These are phyloP conservation scores for Planiliza haematocheilus DNA, from an alignment of 2,113 vertebrate species.

Conservation along the genomic window DNA sequence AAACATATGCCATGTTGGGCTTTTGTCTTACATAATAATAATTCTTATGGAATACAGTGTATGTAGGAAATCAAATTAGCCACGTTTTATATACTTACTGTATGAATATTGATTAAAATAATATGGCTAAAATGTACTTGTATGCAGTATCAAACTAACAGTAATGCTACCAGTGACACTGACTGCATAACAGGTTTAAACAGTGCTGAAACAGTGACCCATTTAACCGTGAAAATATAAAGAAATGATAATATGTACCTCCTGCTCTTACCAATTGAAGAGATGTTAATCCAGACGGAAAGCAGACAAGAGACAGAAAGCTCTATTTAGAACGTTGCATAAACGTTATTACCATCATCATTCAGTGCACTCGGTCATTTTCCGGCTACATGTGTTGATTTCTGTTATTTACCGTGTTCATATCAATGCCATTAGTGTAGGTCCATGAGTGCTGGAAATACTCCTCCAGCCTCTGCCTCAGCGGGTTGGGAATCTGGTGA, in stretches of 20 bases:
- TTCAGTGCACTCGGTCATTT: slow-evolving; percentile 3
- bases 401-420: slow-evolving; percentile 94
- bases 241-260: slow-evolving; percentile 88
- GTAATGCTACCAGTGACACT: background rate
- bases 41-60: background rate
- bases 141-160: too few species aligned
- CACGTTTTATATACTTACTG: too few species aligned
- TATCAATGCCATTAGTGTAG: slow-evolving; percentile 99
- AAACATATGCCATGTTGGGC: too few species aligned
- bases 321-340: slow-evolving; percentile 86
- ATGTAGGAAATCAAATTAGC: too few species aligned
- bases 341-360: slow-evolving; percentile 5
- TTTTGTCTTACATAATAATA: background rate
- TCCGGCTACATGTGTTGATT: background rate
- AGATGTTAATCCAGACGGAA: slow-evolving; percentile 91
- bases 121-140: too few species aligned
- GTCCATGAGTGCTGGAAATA: slow-evolving; percentile 99
- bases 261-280: slow-evolving; percentile 95
- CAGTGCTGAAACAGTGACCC: background rate
- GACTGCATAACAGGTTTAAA: background rate
- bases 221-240: background rate
- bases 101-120: too few species aligned
- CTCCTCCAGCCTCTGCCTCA: slow-evolving; percentile 96
- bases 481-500: slow-evolving; percentile 97
- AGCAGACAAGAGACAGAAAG: slow-evolving; percentile 92